A percentile compares a stretch with the other conserved stretches of the same genome.
These are phyloP conservation scores for Aphis gossypii DNA, from an alignment of 1,140 invertebrate species.

Conservation along the genomic window DNA sequence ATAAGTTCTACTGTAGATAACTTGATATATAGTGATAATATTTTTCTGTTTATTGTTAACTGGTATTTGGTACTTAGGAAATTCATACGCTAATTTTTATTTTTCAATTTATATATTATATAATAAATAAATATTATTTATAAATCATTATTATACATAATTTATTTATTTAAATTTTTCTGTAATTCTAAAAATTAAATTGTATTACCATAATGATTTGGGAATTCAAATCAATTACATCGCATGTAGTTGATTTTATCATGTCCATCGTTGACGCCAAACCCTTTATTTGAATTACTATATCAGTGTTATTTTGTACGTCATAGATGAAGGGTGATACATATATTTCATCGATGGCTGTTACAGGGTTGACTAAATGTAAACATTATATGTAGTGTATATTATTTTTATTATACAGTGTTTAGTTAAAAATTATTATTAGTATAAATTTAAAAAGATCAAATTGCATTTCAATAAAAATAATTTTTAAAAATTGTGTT, in stretches of 20 bases:
- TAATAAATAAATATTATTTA: background rate
- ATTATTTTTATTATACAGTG: no score
- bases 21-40: background rate
- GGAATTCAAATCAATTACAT: constrained; percentile 44
- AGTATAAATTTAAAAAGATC: background rate
- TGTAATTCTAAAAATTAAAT: background rate
- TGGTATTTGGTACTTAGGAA: no score
- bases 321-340: constrained; percentile 49
- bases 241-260: background rate
- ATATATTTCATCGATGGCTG: background rate
- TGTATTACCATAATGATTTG: constrained; percentile 41
- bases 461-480: background rate
- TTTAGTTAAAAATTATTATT: background rate
- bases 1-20: background rate
- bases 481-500: background rate
- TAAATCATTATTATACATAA: background rate
- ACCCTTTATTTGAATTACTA: constrained; percentile 38
- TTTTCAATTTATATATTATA: no score
- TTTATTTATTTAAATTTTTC: background rate
- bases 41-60: no score
- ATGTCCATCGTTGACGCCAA: constrained; percentile 1
- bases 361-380: background rate
- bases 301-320: constrained; percentile 31
- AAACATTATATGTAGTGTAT: background rate
- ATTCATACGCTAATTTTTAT: no score